phyloP scores from a whole-genome alignment of 2,797 vertebrate species.

The Remorina albescens region DNA sequence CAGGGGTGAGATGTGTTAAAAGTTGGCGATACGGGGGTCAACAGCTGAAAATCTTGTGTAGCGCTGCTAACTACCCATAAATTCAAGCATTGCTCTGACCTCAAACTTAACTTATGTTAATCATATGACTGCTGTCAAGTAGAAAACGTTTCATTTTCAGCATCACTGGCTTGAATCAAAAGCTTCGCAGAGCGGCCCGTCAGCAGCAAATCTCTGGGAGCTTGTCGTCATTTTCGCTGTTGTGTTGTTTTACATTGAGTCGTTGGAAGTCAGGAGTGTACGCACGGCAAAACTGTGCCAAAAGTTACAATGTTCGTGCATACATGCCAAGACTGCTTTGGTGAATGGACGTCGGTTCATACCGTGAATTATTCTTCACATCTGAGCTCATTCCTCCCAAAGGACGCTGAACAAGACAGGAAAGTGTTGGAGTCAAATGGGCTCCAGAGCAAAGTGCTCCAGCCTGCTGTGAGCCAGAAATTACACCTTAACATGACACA shows the following conservation, averaged over 20 bases:
- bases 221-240: background rate
- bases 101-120: constrained; percentile 5
- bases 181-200: background rate
- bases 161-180: background rate
- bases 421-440: background rate
- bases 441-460: too few relatives aligned
- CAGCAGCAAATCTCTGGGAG: constrained; percentile 18
- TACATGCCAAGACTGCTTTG: background rate
- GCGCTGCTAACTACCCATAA: constrained; percentile 15
- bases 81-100: background rate
- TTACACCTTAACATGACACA: background rate
- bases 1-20: background rate
- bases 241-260: background rate
- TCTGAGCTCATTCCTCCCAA: background rate
- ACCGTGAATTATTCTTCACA: background rate
- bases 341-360: background rate
- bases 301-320: background rate
- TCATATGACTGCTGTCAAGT: background rate
- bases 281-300: constrained; percentile 20
- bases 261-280: background rate
- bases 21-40: constrained; percentile 10
- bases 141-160: background rate
- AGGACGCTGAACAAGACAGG: background rate
- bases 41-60: constrained; percentile 23
- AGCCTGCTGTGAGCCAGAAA: background rate